A percentile compares a stretch with the other conserved stretches of the same genome.
phyloP scores from a whole-genome alignment of 2,797 vertebrate genomes.

The Clamator glandarius region DNA sequence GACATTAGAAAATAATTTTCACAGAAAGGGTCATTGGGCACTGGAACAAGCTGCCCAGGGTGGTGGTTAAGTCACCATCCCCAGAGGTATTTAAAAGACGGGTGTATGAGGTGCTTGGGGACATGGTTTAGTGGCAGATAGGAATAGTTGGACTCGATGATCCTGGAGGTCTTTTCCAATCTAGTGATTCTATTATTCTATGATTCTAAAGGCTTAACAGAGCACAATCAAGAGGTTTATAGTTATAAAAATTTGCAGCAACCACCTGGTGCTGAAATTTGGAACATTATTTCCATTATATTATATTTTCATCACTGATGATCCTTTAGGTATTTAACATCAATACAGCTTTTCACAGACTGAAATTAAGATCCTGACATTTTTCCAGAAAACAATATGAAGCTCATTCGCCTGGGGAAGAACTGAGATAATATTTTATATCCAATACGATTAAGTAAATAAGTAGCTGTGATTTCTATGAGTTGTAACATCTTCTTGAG shows the following conservation, averaged over 20 bases:
- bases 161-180: no score
- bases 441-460: conserved; percentile 43
- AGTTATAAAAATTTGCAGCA: background rate
- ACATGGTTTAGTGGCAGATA: no score
- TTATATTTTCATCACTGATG: conserved; percentile 11
- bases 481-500: conserved; percentile 14
- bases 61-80: no score
- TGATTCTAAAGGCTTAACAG: background rate
- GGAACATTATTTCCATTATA: conserved; percentile 9
- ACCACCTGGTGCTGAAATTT: background rate
- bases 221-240: background rate
- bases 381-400: conserved; percentile 24
- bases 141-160: no score
- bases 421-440: conserved; percentile 2
- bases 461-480: background rate
- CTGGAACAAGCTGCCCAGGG: no score
- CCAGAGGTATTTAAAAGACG: no score
- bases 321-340: background rate
- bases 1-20: no score
- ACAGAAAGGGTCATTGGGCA: no score
- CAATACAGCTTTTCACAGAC: background rate
- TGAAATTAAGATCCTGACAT: background rate
- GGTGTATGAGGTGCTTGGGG: no score
- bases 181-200: no score
- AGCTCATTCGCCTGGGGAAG: background rate